These are phyloP conservation scores for Muntiacus muntjak DNA, from an alignment of 2,113 vertebrate species.

Conservation along the genomic window DNA sequence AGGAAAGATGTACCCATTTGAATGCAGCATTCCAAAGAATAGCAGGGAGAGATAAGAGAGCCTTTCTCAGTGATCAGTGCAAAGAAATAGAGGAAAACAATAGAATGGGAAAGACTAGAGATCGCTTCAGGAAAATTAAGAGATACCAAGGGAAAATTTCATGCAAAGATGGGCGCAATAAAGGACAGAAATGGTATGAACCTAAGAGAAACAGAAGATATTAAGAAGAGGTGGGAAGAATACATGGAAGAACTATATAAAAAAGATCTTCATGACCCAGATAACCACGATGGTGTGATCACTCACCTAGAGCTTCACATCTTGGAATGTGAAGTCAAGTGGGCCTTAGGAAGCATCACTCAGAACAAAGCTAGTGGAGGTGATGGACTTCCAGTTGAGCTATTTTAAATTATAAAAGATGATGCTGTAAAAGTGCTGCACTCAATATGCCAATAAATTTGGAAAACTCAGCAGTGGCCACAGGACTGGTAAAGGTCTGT, in stretches of 20 bases:
- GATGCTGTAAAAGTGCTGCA: neutral
- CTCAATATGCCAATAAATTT: neutral
- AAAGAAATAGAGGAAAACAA: neutral
- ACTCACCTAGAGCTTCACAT: neutral
- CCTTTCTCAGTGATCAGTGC: neutral
- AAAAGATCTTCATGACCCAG: neutral
- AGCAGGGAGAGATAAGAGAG: neutral
- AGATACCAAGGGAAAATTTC: neutral
- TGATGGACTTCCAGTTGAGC: neutral
- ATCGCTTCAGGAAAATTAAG: neutral
- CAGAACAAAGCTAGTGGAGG: neutral
- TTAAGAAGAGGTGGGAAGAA: neutral
- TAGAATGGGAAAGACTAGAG: neutral
- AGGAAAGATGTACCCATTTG: neutral
- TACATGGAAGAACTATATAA: neutral
- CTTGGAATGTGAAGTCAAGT: neutral
- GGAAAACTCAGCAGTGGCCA: neutral
- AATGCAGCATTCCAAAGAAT: accelerated
- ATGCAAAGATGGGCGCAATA: neutral
- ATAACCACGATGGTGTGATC: neutral
- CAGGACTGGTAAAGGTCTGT: neutral
- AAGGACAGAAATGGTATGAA: neutral
- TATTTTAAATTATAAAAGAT: neutral
- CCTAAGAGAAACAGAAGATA: neutral
- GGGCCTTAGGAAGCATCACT: neutral